A percentile compares a stretch with the other conserved stretches of the same genome.
Evolutionary conservation across 2,797 vertebrate genomes (phyloP).

Genomic region (Malurus leucopterus): DNA sequence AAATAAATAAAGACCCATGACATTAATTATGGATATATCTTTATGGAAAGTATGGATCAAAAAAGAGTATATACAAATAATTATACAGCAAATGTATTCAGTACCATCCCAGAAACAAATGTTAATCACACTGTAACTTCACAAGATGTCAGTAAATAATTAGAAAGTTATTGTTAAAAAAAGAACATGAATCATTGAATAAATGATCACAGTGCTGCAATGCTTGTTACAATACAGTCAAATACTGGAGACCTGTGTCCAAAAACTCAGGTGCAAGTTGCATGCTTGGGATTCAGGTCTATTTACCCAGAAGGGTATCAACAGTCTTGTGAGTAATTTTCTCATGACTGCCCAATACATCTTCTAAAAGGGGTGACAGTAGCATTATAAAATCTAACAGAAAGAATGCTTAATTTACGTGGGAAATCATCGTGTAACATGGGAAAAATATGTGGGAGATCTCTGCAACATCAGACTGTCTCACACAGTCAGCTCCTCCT

Average conservation of each 20-base stretch:
- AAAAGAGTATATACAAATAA: constrained; percentile 21
- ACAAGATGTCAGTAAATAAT: not conserved
- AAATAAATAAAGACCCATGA: constrained; percentile 15
- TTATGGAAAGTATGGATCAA: constrained; percentile 21
- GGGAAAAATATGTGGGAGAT: too few relatives aligned
- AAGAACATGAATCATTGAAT: not conserved
- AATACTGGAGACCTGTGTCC: not conserved
- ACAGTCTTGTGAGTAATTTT: not conserved
- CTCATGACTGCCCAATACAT: not conserved
- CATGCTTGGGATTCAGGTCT: not conserved
- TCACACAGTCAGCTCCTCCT: not conserved
- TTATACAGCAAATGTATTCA: constrained; percentile 18
- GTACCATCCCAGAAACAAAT: constrained; percentile 7
- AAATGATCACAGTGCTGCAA: not conserved
- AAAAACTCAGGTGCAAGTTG: not conserved
- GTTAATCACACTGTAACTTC: not conserved
- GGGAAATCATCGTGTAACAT: not conserved
- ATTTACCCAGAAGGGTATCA: not conserved
- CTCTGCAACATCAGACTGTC: not conserved
- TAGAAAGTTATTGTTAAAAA: not conserved
- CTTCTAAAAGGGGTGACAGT: not conserved
- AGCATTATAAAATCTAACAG: not conserved
- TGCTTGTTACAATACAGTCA: not conserved
- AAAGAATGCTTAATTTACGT: not conserved
- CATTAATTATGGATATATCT: constrained; percentile 33